Evolutionary conservation across 2,797 vertebrate species (phyloP).

Genomic region (Zalophus californianus): DNA sequence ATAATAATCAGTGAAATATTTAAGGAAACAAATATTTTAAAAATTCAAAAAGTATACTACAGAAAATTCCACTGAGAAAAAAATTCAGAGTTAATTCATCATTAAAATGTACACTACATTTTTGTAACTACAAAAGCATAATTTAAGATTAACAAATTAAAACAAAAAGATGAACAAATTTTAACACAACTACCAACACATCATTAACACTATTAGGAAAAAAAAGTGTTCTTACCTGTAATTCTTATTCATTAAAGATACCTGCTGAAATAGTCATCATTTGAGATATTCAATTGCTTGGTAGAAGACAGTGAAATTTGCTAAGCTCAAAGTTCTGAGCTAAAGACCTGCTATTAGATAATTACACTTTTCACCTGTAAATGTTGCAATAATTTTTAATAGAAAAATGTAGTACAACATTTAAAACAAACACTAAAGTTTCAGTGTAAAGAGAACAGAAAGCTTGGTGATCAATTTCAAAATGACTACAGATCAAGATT

Average conservation of each 20-base stretch:
- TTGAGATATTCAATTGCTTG: slow-evolving; percentile 64
- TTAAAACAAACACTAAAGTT: slow-evolving; percentile 60
- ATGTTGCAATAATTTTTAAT: not conserved
- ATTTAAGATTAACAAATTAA: slow-evolving; percentile 50
- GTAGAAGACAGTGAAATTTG: slow-evolving; percentile 71
- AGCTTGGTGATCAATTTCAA: slow-evolving; percentile 8
- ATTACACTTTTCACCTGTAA: slow-evolving; percentile 7
- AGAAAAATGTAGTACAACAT: slow-evolving; percentile 45
- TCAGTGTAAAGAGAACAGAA: slow-evolving; percentile 51
- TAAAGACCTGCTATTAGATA: slow-evolving; percentile 42
- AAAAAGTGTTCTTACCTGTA: slow-evolving; percentile 70
- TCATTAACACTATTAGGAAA: slow-evolving; percentile 4
- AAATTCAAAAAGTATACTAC: slow-evolving; percentile 24
- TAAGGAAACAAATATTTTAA: slow-evolving; percentile 46
- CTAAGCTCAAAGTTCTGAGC: slow-evolving; percentile 83
- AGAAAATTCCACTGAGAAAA: slow-evolving; percentile 36
- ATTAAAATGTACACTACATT: slow-evolving; percentile 39
- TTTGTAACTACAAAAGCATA: slow-evolving; percentile 45
- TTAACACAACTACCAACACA: slow-evolving; percentile 9
- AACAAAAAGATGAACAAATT: slow-evolving; percentile 48
- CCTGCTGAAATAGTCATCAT: slow-evolving; percentile 79
- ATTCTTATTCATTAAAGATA: slow-evolving; percentile 75
- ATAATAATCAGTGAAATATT: slow-evolving; percentile 20
- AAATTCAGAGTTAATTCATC: slow-evolving; percentile 58
- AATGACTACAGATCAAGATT: slow-evolving; percentile 7